Percentiles rank a stretch among this genome's conserved stretches.
Conservation (phyloP, 2,888 invertebrate genomes). For the Digitonthophagus gazella region DNA sequence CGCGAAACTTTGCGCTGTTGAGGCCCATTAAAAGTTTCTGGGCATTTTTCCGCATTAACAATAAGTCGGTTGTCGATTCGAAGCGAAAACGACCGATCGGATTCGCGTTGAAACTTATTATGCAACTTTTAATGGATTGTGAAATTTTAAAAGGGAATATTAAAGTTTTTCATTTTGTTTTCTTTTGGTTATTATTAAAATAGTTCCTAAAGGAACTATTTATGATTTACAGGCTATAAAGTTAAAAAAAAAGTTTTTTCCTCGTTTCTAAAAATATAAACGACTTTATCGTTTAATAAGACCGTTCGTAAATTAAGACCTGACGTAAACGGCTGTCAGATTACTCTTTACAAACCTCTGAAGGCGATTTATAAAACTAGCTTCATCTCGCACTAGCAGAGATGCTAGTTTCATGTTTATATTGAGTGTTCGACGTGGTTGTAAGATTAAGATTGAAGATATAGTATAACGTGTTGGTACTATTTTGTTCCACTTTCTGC, state of each 20-base stretch:
- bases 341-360: slow-evolving; percentile 13
- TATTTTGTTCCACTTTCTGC: neutral
- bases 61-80: neutral
- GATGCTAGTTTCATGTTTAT: too few species aligned
- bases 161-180: neutral
- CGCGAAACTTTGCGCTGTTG: neutral
- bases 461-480: neutral
- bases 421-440: neutral
- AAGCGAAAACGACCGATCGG: neutral
- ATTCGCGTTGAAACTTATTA: neutral
- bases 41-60: neutral
- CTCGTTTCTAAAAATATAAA: slow-evolving; percentile 10
- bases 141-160: neutral
- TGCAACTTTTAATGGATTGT: neutral
- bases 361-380: slow-evolving; percentile 3
- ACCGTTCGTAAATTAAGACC: slow-evolving; percentile 8
- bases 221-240: neutral
- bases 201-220: neutral
- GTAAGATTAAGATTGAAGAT: neutral
- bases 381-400: neutral
- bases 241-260: neutral
- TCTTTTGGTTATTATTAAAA: neutral
- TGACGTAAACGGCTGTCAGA: slow-evolving; percentile 16
- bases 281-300: slow-evolving; percentile 3
- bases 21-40: neutral